Conservation (phyloP, 1,140 invertebrate species). For the Eriosoma lanigerum region DNA sequence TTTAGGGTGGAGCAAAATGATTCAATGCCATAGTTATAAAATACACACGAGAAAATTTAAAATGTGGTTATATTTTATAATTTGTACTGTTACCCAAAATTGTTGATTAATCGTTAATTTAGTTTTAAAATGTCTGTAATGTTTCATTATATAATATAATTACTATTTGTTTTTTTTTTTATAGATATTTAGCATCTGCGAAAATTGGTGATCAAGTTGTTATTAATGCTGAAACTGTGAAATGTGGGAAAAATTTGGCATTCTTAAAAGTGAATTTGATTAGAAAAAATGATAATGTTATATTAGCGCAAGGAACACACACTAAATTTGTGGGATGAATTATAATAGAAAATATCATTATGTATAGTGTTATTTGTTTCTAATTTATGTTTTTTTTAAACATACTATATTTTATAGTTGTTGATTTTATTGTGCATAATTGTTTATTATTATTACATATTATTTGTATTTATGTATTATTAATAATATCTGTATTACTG, state of each 20-base stretch:
- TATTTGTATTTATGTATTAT: too few relatives aligned
- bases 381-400: not conserved
- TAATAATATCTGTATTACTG: too few relatives aligned
- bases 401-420: not conserved
- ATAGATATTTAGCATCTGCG: slow-evolving; percentile 72
- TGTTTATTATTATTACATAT: too few relatives aligned
- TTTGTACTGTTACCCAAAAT: too few relatives aligned
- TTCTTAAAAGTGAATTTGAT: slow-evolving; percentile 77
- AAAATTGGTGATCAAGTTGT: slow-evolving; percentile 75
- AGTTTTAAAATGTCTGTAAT: not conserved
- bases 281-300: slow-evolving; percentile 69
- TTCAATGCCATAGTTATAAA: too few relatives aligned
- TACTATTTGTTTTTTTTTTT: slow-evolving; percentile 56
- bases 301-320: slow-evolving; percentile 78
- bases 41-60: too few relatives aligned
- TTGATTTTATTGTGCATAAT: not conserved
- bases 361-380: not conserved
- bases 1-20: too few relatives aligned
- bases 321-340: slow-evolving; percentile 69
- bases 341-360: not conserved
- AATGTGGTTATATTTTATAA: not conserved
- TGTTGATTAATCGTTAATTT: not conserved
- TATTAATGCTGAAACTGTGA: slow-evolving; percentile 77
- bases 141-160: not conserved
- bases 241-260: slow-evolving; percentile 75